Evolutionary conservation across 92 coral and sea anemone genomes (phyloP).

Genomic region (Siderastrea siderea): DNA sequence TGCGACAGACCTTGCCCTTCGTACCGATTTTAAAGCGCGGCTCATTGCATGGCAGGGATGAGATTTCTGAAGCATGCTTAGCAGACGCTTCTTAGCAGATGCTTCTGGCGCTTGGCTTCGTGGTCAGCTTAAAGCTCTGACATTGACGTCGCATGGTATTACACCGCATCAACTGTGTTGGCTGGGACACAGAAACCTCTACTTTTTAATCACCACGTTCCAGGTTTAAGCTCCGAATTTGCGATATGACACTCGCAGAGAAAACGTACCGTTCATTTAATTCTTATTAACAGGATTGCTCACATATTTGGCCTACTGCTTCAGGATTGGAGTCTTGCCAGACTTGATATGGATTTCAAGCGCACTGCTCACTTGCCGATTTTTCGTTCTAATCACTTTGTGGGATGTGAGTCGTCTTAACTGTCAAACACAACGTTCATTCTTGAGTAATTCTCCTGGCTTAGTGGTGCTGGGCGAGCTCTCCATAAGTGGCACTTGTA

Average conservation of each 20-base stretch:
- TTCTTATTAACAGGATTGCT: not conserved
- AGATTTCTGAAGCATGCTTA: too few species aligned
- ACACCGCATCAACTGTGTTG: not conserved
- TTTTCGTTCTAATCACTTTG: constrained; percentile 46
- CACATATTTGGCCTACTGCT: not conserved
- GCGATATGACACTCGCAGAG: not conserved
- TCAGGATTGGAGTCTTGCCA: not conserved
- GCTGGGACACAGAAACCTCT: not conserved
- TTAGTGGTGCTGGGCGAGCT: constrained; percentile 31
- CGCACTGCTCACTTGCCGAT: not conserved
- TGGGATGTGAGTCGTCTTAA: constrained; percentile 53
- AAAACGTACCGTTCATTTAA: not conserved
- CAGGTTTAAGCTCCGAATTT: not conserved
- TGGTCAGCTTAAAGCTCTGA: constrained; percentile 23
- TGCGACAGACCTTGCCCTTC: constrained; percentile 41
- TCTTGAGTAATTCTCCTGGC: constrained; percentile 36
- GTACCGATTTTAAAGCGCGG: constrained; percentile 54
- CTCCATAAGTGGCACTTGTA: constrained; percentile 54
- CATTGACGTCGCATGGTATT: not conserved
- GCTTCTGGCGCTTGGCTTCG: too few species aligned
- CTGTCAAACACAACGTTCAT: constrained; percentile 72
- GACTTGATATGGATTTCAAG: not conserved
- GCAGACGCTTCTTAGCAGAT: too few species aligned
- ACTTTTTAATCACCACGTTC: not conserved
- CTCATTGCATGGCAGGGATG: not conserved